Conservation (phyloP, 2,113 vertebrate genomes). For the Podarcis muralis region DNA sequence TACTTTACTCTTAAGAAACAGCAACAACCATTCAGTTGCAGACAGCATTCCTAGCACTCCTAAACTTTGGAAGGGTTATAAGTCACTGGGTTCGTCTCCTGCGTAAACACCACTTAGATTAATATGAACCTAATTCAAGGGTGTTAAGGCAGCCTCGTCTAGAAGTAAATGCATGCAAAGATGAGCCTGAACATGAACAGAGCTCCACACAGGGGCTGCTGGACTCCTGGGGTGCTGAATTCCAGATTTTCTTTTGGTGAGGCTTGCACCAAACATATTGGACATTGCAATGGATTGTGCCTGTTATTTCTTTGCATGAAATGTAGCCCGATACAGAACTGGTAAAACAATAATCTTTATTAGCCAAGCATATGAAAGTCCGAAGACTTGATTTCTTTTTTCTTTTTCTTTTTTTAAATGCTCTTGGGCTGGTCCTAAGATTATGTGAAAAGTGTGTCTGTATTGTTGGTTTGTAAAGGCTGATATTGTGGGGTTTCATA, state of each 20-base stretch:
- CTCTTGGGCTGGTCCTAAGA: slow-evolving; percentile 93
- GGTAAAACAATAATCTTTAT: slow-evolving; percentile 53
- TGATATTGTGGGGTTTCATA: slow-evolving; percentile 56
- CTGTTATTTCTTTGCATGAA: slow-evolving; percentile 67
- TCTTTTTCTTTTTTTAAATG: slow-evolving; percentile 45
- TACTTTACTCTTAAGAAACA: slow-evolving; percentile 55
- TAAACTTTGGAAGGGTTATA: not conserved
- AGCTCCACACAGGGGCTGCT: not conserved
- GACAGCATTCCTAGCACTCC: slow-evolving; percentile 32
- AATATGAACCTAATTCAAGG: not conserved
- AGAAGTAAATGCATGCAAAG: too few species aligned
- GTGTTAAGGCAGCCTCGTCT: not conserved
- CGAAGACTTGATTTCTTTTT: slow-evolving; percentile 58
- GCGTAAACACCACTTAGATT: too few species aligned
- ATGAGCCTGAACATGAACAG: not conserved
- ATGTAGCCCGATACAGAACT: slow-evolving; percentile 45
- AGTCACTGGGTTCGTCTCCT: not conserved
- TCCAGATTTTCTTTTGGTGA: not conserved
- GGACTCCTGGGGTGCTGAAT: not conserved
- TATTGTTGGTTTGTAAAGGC: slow-evolving; percentile 78
- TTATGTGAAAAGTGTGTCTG: slow-evolving; percentile 76
- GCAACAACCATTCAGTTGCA: slow-evolving; percentile 57
- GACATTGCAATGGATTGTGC: not conserved
- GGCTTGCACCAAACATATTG: not conserved
- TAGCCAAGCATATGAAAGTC: slow-evolving; percentile 67